Base-by-base conservation (phyloP, 2,113 vertebrate species). In the Spermophilus dauricus region DNA sequence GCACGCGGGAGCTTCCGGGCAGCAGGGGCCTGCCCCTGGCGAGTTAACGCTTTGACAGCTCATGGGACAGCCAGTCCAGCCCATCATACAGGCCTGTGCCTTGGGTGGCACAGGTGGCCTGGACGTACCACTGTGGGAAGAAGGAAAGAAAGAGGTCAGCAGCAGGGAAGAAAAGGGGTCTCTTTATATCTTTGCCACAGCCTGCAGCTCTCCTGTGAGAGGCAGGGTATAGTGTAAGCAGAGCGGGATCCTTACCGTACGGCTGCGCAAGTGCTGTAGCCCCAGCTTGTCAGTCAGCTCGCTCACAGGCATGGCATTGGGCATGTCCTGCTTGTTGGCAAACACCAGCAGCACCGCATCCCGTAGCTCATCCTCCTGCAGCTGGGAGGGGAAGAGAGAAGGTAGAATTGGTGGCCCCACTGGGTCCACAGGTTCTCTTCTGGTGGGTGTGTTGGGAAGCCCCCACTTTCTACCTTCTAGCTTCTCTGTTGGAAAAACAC, bases 261-360 rank as follows among this genome's bases (percentile, higher is more conserved):
- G 99, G 98, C 98, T 99, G 95, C 99, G 99, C 90, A 99, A 98
- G 37, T 96, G 87, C 13, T 99, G 98, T 22, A 99, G 98, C 45
- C 99, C 99, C 53, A 99, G 99, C 98, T 99, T 99, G 63, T 99
- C 99, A 8, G 99, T 99, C 97, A 99, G 98, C 81, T 99, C 99
- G 1, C 98, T 99, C 97, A 99, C 99, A 0, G 99, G 95, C 98
- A 99, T 99, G 98, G 99, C 99, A 2, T 99, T 99, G 86, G 99
- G 99, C 98, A 99, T 99, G 98, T 99, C 99, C 98, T 99, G 99
- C 98, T 99, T 99, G 98, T 99, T 99, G 48, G 99, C 99, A 53
- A 99, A 99, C 81, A 99, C 99, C 95, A 99, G 98, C 98, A 99
- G 94, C 85, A 99, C 99, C 0, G 99, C 99, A 0, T 99, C 99